Base-by-base conservation (phyloP, 2,797 vertebrate species). In the Aldrovandia affinis region DNA sequence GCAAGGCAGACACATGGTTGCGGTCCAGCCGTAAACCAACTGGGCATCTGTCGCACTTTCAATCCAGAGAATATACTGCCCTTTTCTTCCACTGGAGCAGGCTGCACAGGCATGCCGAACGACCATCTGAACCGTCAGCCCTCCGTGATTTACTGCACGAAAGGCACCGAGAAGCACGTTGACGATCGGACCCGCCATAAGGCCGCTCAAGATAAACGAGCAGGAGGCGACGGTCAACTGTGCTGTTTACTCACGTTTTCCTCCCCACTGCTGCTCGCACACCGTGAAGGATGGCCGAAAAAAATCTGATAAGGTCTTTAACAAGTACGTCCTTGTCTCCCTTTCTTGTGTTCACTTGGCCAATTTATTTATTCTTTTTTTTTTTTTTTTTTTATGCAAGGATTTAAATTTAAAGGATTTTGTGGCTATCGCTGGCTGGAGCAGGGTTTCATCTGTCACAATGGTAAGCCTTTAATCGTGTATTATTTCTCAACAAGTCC, bases 391-490 rank as follows among this genome's bases (percentile, higher is more conserved):
- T 87, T 78, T 83, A 33, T 85, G 86, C 59, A 15, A 36, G 52
- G 18, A 18, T 36, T 80, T 36, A 33, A 57, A 18, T 87, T 89
- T n/a, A 84, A 89, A 82, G 87, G 83, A 91, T 86, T 81, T 83
- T 81, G n/a, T 54, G 82, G 81, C 86, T 77, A 65, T 84, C 85
- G 59, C 36, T 84, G 86, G 75, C 77, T 78, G 80, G 77, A 81
- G 84, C 88, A 78, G 82, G 84, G 80, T 91, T 92, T 89, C 89
- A 84, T 90, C 88, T 90, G 88, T 88, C 90, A 88, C 86, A 25
- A 39, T 33, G 52, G n/a, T 94, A 93, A 93, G 93, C 92, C 89
- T 87, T 92, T 93, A 93, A 93, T 93, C 91, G 91, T 91, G 78
- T 77, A 80, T 87, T 90, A 83, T 86, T 87, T 83, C 83, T 84